Conservation (phyloP, 2,113 vertebrate species). For the Tragelaphus scriptus region DNA sequence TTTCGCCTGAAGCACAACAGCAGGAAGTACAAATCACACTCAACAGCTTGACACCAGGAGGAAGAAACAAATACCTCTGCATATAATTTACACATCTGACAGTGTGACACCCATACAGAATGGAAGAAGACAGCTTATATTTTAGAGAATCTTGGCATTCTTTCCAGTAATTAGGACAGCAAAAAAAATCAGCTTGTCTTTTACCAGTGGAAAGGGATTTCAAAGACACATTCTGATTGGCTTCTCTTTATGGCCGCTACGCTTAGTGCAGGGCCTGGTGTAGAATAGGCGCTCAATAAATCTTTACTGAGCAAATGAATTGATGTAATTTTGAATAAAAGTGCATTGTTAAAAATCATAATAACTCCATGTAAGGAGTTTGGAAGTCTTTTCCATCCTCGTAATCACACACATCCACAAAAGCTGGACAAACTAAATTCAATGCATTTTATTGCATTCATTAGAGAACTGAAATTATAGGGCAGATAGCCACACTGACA, state of each 20-base stretch:
- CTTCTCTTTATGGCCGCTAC: background rate
- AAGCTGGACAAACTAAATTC: background rate
- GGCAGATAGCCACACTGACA: background rate
- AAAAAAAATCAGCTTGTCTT: background rate
- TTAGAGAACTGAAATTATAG: background rate
- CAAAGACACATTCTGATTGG: background rate
- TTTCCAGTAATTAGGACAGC: background rate
- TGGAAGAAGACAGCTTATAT: background rate
- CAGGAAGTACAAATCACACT: constrained; percentile 48
- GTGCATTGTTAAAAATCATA: background rate
- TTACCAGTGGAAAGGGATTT: background rate
- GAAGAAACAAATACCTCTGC: constrained; percentile 3
- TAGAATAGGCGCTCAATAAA: background rate
- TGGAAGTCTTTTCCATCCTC: background rate
- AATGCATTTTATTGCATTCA: background rate
- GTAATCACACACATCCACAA: background rate
- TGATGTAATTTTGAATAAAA: background rate
- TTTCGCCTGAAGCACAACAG: constrained; percentile 10
- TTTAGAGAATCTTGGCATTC: background rate
- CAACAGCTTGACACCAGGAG: constrained; percentile 26
- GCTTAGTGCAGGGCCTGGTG: background rate
- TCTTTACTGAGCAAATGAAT: background rate
- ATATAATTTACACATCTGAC: constrained; percentile 35
- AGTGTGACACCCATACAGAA: background rate
- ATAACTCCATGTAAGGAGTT: background rate